These are phyloP conservation scores for Oscheius myriophilus DNA, from an alignment of 2,888 invertebrate genomes.

Conservation along the genomic window DNA sequence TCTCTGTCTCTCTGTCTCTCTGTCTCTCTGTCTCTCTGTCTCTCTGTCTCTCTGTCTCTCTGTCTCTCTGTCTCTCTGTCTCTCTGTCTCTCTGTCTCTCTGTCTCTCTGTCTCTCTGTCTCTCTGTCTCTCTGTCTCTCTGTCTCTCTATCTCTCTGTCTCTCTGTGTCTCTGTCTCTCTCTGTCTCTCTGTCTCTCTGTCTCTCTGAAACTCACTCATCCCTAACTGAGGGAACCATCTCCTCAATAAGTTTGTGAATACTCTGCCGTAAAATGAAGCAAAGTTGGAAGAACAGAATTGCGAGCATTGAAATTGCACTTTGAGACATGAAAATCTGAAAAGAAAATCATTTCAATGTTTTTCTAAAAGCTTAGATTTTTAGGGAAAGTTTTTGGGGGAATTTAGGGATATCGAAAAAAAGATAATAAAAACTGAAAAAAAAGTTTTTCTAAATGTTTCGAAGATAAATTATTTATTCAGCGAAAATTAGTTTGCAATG, in stretches of 20 bases:
- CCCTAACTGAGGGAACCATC: conserved; percentile 33
- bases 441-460: no score
- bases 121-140: neutral
- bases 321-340: conserved; percentile 34
- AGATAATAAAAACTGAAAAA: no score
- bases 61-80: no score
- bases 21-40: neutral
- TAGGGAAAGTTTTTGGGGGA: no score
- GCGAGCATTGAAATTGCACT: conserved; percentile 35
- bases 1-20: neutral
- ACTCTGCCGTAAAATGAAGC: conserved; percentile 27
- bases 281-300: conserved; percentile 36
- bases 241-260: conserved; percentile 33
- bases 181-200: conserved; percentile 1
- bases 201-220: conserved; percentile 24
- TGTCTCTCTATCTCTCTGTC: neutral
- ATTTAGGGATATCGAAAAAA: no score
- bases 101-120: neutral
- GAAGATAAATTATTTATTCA: no score
- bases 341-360: neutral
- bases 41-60: neutral
- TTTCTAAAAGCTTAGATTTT: neutral
- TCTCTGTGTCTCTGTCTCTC: neutral
- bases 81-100: neutral
- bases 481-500: no score